These are phyloP conservation scores for Octomys mimax DNA, from an alignment of 2,797 vertebrate genomes.

Conservation along the genomic window DNA sequence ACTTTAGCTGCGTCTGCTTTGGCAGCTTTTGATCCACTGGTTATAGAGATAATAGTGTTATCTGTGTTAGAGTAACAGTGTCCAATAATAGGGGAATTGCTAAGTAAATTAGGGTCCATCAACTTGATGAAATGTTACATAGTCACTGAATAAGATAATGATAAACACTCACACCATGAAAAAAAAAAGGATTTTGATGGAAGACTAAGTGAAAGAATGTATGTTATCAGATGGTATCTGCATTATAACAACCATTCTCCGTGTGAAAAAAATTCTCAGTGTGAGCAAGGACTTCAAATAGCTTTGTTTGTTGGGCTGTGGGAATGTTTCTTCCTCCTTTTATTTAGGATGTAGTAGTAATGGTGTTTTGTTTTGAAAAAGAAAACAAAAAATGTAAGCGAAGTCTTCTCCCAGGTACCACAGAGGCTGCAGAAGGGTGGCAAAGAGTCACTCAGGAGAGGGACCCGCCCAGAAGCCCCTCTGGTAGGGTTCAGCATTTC, in stretches of 20 bases:
- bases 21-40: conserved; percentile 66
- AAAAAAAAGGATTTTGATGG: conserved; percentile 33
- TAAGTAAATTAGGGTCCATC: conserved; percentile 77
- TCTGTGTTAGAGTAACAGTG: conserved; percentile 57
- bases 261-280: background rate
- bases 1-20: conserved; percentile 54
- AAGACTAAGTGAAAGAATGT: conserved; percentile 46
- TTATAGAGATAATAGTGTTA: conserved; percentile 72
- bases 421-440: background rate
- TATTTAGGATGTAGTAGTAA: background rate
- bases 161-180: conserved; percentile 37
- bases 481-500: background rate
- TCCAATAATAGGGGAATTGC: conserved; percentile 65
- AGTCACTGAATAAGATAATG: conserved; percentile 64
- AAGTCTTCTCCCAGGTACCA: background rate
- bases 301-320: background rate
- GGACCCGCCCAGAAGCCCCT: background rate
- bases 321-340: conserved; percentile 18
- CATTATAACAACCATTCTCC: background rate
- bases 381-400: background rate
- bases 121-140: conserved; percentile 72
- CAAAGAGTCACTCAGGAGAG: background rate
- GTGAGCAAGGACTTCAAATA: background rate
- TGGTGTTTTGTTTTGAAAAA: background rate
- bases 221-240: conserved; percentile 44